Percentiles rank a stretch among this genome's conserved stretches.
Evolutionary conservation across 1,140 invertebrate genomes (phyloP).

Genomic region (Eurosta solidaginis): DNA sequence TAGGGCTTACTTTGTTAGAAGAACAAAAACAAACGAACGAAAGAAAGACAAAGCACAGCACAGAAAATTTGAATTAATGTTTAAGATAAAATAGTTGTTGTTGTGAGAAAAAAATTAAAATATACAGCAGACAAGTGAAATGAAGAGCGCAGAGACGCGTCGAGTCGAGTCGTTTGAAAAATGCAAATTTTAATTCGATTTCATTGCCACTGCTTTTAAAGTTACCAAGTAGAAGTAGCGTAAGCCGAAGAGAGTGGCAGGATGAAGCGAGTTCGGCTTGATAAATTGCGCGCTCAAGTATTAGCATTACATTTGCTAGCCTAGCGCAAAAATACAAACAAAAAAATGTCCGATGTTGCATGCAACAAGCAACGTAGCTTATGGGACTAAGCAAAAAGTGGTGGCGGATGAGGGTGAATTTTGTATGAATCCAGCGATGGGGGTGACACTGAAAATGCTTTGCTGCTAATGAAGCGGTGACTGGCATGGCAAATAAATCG

Average conservation of each 20-base stretch:
- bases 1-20: background rate
- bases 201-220: background rate
- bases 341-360: constrained; percentile 12
- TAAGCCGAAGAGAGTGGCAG: background rate
- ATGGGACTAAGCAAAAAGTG: background rate
- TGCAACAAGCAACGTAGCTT: background rate
- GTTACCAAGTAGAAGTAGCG: background rate
- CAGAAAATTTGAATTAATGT: background rate
- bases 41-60: background rate
- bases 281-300: too few species aligned
- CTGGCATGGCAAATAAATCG: constrained; percentile 13
- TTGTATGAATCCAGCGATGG: too few species aligned
- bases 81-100: background rate
- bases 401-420: background rate
- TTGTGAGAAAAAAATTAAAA: background rate
- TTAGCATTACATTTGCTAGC: background rate
- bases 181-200: constrained; percentile 27
- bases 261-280: background rate
- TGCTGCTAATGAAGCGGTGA: constrained; percentile 10
- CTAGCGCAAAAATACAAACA: background rate
- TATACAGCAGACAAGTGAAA: background rate
- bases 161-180: constrained; percentile 4
- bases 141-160: background rate
- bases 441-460: background rate
- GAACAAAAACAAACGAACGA: background rate